These are phyloP conservation scores for Drosophila engyochracea DNA, from an alignment of 2,888 invertebrate genomes.

Conservation along the genomic window DNA sequence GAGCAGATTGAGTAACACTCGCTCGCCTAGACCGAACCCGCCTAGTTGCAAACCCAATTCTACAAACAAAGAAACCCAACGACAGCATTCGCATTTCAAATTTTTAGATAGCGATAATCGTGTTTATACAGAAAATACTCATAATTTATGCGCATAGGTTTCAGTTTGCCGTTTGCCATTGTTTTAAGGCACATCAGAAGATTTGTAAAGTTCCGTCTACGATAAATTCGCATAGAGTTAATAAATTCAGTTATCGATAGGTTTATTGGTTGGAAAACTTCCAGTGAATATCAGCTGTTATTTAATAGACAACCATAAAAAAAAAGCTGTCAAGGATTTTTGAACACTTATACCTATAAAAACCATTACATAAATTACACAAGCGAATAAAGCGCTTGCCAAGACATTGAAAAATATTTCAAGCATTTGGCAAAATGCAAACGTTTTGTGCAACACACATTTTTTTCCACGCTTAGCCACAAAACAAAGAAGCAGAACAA, in stretches of 20 bases:
- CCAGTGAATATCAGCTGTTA: neutral
- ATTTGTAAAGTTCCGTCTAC: neutral
- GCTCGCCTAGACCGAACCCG: conserved; percentile 6
- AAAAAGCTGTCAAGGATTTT: neutral
- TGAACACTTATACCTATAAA: neutral
- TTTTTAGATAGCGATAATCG: conserved; percentile 30
- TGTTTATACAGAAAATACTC: conserved; percentile 1
- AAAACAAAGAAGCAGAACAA: conserved; percentile 9
- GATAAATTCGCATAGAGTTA: neutral
- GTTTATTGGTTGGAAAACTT: neutral
- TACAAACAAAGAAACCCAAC: conserved; percentile 11
- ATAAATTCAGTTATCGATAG: neutral
- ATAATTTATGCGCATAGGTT: conserved; percentile 10
- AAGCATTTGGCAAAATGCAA: conserved; percentile 18
- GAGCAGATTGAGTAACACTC: conserved; percentile 29
- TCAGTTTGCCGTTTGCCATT: conserved; percentile 1
- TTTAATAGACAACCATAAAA: neutral
- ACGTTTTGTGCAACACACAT: conserved; percentile 14
- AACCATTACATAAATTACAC: neutral
- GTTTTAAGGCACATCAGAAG: neutral
- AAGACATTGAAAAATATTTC: conserved; percentile 23
- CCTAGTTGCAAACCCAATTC: neutral
- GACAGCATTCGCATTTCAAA: conserved; percentile 27
- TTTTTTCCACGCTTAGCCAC: conserved; percentile 26
- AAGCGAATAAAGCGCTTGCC: conserved; percentile 32